Evolutionary conservation across 1,140 invertebrate species (phyloP), one percentile per base, ranked within the genome.

Genomic region (Brachionus plicatilis): DNA sequence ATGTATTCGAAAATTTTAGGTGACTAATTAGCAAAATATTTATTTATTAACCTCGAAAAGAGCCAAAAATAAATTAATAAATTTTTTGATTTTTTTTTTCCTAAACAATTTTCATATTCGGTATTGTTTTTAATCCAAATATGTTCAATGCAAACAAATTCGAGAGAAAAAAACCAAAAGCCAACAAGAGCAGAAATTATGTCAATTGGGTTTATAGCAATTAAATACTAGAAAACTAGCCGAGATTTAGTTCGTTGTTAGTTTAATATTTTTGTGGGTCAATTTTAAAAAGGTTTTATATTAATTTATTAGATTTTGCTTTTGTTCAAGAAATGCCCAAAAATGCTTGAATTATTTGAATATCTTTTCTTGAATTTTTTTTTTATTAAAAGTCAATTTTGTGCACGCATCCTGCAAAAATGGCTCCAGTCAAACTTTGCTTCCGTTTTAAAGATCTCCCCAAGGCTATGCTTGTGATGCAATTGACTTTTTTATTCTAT

Each of bases 201-300:
- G 68, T 72, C 68, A 72, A 72, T 72, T 41, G 68, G 68, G 68
- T 72, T 72, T 72, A 72, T 41, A 72, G 65, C 68, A 72, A 72
- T 72, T 72, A 72, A 72, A 72, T 72, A 72, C 29, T 41, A 72
- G 37, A 41, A 11, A 41, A 37, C 33, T 72, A 37, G 68, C 29
- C 29, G 68, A 72, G 33, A 72, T 33, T 20, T 72, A 41, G 29
- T 72, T 72, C 37, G 33, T 41, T 72, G n/a, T 41, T 72, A 41
- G 68, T 72, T 72, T 72, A 41, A 72, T 33, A 17, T 56, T 56
- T 56, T 72, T 72, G 37, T 72, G 37, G 68, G 68, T 72, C 68
- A 72, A 17, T 72, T 72, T 72, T 72, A 68, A 68, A 37, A 68
- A 7, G 33, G 65, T 72, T 72, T 41, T 72, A 41, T 72, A 41